A percentile compares a stretch with the other conserved stretches of the same genome.
These are phyloP conservation scores for Microcebus murinus DNA, from an alignment of 2,113 vertebrate species.

Conservation along the genomic window DNA sequence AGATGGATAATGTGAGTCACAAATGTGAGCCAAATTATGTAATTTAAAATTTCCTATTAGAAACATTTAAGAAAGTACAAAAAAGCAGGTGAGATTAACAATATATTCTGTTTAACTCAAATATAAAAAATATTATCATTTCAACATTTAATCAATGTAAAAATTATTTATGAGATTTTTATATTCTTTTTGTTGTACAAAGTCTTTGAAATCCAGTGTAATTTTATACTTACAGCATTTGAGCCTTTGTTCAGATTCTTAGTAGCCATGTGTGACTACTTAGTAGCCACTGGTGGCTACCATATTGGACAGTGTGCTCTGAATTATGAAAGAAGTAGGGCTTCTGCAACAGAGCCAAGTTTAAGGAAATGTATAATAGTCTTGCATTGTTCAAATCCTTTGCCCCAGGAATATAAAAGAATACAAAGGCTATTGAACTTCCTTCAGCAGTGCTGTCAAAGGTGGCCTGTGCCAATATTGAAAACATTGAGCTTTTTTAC, in stretches of 20 bases:
- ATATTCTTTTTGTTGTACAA: background rate
- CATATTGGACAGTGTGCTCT: background rate
- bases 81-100: slow-evolving; percentile 1
- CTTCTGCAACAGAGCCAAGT: background rate
- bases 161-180: background rate
- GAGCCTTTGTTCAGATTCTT: background rate
- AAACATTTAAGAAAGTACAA: background rate
- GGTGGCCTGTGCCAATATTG: background rate
- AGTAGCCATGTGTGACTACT: background rate
- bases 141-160: background rate
- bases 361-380: background rate
- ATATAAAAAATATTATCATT: background rate
- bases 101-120: background rate
- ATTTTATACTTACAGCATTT: background rate
- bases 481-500: background rate
- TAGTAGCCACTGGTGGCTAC: background rate
- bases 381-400: background rate
- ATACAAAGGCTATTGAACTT: background rate
- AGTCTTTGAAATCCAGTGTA: background rate
- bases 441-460: background rate
- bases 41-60: background rate
- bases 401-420: background rate
- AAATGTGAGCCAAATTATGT: background rate
- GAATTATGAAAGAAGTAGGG: background rate
- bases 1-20: background rate